Percentiles rank a stretch among this genome's conserved stretches.
Conservation (phyloP, 1,140 invertebrate species). For the Hormaphis cornu region DNA sequence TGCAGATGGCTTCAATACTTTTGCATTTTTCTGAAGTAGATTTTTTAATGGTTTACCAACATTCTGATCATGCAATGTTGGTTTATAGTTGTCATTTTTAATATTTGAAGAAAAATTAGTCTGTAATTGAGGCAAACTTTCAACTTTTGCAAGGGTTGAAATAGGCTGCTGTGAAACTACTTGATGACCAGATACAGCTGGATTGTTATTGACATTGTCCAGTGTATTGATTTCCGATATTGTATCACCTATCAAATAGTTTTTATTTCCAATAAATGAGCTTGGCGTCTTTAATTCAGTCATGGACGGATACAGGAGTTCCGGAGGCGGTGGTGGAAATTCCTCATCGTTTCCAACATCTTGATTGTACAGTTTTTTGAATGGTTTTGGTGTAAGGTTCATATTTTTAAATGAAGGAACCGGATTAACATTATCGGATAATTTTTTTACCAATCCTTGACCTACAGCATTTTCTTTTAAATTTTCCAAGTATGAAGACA, state of each 20-base stretch:
- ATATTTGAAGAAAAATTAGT: neutral
- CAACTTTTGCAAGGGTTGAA: neutral
- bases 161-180: neutral
- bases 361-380: conserved; percentile 10
- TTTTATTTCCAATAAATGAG: conserved; percentile 21
- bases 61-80: neutral
- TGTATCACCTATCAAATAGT: neutral
- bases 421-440: conserved; percentile 17
- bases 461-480: conserved; percentile 47
- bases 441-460: conserved; percentile 47
- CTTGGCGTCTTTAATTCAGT: conserved; percentile 33
- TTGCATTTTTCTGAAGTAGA: neutral
- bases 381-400: conserved; percentile 34
- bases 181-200: neutral
- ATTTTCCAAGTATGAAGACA: conserved; percentile 47
- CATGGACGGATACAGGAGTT: conserved; percentile 12
- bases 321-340: conserved; percentile 33
- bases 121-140: neutral
- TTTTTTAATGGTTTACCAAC: neutral
- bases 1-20: neutral
- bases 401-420: conserved; percentile 30
- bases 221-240: neutral
- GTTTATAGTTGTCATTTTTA: conserved; percentile 22
- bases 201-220: conserved; percentile 14
- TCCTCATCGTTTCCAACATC: neutral